These are phyloP conservation scores for Drosophila athabasca DNA, from an alignment of 1,140 invertebrate species.

Conservation along the genomic window DNA sequence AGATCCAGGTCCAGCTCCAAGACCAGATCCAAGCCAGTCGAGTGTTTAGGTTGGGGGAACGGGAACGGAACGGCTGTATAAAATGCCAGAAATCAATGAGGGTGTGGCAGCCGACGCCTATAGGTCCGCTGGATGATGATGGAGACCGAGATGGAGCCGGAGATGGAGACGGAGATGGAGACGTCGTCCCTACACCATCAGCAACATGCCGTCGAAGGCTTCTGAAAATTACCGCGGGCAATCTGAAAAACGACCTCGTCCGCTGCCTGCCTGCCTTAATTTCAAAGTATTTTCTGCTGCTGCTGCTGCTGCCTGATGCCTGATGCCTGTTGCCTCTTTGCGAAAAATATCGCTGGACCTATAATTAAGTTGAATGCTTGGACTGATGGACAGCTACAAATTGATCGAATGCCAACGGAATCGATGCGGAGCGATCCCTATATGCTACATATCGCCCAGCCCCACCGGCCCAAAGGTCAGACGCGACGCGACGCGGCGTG, in stretches of 20 bases:
- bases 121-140: constrained; percentile 31
- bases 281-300: constrained; percentile 44
- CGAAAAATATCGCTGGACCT: constrained; percentile 60
- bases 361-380: constrained; percentile 77
- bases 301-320: background rate
- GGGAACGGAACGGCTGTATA: constrained; percentile 18
- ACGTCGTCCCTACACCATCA: constrained; percentile 2
- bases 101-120: constrained; percentile 73
- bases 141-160: constrained; percentile 26
- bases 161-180: constrained; percentile 26
- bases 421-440: background rate
- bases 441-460: background rate
- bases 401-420: constrained; percentile 68
- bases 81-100: constrained; percentile 76
- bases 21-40: constrained; percentile 15
- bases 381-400: constrained; percentile 72
- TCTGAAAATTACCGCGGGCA: constrained; percentile 79
- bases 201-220: constrained; percentile 71
- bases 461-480: constrained; percentile 61
- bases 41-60: too few species aligned
- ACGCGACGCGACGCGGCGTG: constrained; percentile 47
- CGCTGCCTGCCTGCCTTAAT: constrained; percentile 46
- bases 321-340: constrained; percentile 20
- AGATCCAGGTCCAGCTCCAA: background rate
- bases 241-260: constrained; percentile 61